phyloP scores from a whole-genome alignment of 2,797 vertebrate species.

The Tokudaia muenninki region DNA sequence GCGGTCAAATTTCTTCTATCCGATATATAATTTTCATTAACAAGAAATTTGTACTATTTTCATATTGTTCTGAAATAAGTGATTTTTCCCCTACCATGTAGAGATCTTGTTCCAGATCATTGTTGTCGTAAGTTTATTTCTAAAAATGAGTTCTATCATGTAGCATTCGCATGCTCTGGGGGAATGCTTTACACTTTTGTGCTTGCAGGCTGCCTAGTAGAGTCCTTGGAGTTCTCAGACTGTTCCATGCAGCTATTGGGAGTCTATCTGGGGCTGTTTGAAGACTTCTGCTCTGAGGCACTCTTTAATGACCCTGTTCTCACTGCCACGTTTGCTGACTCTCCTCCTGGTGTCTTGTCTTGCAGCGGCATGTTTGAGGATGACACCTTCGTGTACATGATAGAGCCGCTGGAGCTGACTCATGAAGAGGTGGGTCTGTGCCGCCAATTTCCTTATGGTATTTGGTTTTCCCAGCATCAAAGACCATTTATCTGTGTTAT shows the following conservation, averaged over 20 bases:
- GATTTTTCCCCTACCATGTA: background rate
- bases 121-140: background rate
- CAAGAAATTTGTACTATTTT: background rate
- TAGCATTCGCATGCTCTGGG: background rate
- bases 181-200: background rate
- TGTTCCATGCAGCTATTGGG: background rate
- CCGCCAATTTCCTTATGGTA: background rate
- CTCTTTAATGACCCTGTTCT: background rate
- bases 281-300: background rate
- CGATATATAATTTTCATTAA: background rate
- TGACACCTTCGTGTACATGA: constrained; percentile 92
- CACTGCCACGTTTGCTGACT: constrained; percentile 41
- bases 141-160: background rate
- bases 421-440: constrained; percentile 93
- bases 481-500: background rate
- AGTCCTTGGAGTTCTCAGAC: background rate
- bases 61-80: background rate
- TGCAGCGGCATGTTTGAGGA: constrained; percentile 98
- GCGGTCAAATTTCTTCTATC: constrained; percentile 4
- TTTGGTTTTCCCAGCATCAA: background rate
- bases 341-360: constrained; percentile 76
- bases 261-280: background rate
- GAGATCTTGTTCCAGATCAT: background rate
- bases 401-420: constrained; percentile 93
- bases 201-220: background rate